Conservation (phyloP, 2,797 vertebrate genomes). For the Pelodytes ibericus region DNA sequence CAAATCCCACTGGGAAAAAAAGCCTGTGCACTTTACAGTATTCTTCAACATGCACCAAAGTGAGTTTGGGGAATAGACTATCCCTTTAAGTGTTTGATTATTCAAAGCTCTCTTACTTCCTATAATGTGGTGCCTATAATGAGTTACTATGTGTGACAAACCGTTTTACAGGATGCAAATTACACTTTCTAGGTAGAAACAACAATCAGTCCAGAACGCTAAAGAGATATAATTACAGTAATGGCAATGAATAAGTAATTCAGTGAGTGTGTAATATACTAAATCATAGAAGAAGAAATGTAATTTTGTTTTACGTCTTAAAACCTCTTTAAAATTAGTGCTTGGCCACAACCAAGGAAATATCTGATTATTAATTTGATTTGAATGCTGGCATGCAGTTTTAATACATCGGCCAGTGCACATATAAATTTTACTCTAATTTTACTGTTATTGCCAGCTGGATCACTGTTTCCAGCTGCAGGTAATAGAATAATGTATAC, state of each 20-base stretch:
- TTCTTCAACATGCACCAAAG: too few species aligned
- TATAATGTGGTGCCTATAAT: too few species aligned
- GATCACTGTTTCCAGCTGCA: not conserved
- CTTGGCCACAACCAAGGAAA: conserved; percentile 2
- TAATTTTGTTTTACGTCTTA: not conserved
- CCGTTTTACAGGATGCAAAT: too few species aligned
- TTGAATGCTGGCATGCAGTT: not conserved
- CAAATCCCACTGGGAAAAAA: too few species aligned
- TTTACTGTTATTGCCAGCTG: not conserved
- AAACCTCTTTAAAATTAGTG: not conserved
- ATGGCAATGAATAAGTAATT: not conserved
- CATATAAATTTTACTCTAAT: not conserved
- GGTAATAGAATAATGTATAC: not conserved
- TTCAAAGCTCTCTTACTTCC: too few species aligned
- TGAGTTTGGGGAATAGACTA: too few species aligned
- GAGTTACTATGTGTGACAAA: too few species aligned
- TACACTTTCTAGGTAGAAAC: too few species aligned
- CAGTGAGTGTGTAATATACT: not conserved
- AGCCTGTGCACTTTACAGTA: too few species aligned
- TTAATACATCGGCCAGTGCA: not conserved
- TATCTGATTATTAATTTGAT: not conserved
- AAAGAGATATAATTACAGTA: too few species aligned
- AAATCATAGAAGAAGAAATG: not conserved
- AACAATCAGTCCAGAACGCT: too few species aligned
- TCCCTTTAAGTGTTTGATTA: too few species aligned